Base-by-base conservation (phyloP, 2,888 invertebrate genomes). In the Sphaerophoria taeniata region DNA sequence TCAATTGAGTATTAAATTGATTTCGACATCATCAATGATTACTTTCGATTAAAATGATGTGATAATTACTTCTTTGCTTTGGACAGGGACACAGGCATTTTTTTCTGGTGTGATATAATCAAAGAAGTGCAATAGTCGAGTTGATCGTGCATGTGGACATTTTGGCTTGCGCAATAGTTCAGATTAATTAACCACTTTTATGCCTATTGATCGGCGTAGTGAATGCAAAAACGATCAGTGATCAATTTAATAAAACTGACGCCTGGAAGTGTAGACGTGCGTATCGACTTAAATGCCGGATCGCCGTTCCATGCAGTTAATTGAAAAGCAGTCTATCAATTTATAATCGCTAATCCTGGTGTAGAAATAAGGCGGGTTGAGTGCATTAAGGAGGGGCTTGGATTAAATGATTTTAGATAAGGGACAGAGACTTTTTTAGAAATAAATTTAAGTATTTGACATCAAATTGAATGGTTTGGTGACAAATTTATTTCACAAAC, bases 1-100 rank as follows among this genome's bases (percentile, higher is more conserved):
- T 85, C 76, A 85, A 85, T 85, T 85, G 72, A 69, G 53, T 76
- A 72, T 56, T 73, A 72, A 85, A 85, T 85, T 85, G 80, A 45
- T 76, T 80, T 72, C 76, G 84, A 80, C 84, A 85, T 75, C 43
- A 24, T 24, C 69, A 61, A 39, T 76, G 84, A 85, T 80, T 85
- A 65, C 55, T 76, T 56, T 85, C 80, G 80, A 85, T 85, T 76
- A 80, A 80, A 33, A 49, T 65, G 84, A 80, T 69, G 80, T 67
- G 76, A 72, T 76, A 83, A 83, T 83, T 83, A 73, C 12, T 74
- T n/a, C n/a, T n/a, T n/a, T n/a, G n/a, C n/a, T n/a, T n/a, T 11
- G n/a, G 39, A 39, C 39, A 43, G 39, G 60, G 39, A 60, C 60
- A 60, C 60, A 43, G 39, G 39, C 34, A 39, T 14, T 14, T 12